phyloP scores from a whole-genome alignment of 92 coral and sea anemone species.

The Palythoa heliodiscus region DNA sequence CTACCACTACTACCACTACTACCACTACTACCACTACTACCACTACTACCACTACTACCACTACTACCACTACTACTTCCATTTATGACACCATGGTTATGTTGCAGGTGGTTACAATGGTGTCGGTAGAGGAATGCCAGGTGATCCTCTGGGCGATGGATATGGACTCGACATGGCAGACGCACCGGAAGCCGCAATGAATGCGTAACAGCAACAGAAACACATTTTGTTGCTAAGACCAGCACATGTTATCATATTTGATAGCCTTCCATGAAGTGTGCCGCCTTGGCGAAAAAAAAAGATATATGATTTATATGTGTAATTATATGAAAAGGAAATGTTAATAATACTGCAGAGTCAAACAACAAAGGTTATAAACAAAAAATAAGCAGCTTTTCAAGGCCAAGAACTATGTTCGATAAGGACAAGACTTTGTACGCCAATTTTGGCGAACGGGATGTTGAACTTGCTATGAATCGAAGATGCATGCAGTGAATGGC shows the following conservation, averaged over 20 bases:
- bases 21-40: no score
- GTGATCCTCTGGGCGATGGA: slow-evolving; percentile 63
- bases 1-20: neutral
- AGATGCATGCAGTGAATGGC: neutral
- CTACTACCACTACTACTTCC: neutral
- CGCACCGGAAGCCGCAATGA: slow-evolving; percentile 36
- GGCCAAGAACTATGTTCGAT: slow-evolving; percentile 30
- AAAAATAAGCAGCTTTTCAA: slow-evolving; percentile 28
- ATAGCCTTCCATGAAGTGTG: slow-evolving; percentile 30
- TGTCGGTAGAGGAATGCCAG: slow-evolving; percentile 71
- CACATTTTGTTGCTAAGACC: slow-evolving; percentile 16
- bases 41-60: neutral
- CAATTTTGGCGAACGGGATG: slow-evolving; percentile 33
- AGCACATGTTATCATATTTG: slow-evolving; percentile 1
- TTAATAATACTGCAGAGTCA: slow-evolving; percentile 41
- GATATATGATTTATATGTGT: slow-evolving; percentile 47
- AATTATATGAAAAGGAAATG: slow-evolving; percentile 47
- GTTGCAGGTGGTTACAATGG: slow-evolving; percentile 62
- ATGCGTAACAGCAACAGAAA: slow-evolving; percentile 41
- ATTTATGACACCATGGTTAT: neutral
- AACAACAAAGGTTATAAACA: slow-evolving; percentile 41
- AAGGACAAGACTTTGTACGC: slow-evolving; percentile 42
- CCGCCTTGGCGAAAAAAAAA: slow-evolving; percentile 20
- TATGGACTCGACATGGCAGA: slow-evolving; percentile 47
- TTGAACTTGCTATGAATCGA: slow-evolving; percentile 14